These are phyloP conservation scores for Cancer borealis DNA, from an alignment of 2,888 invertebrate genomes.

Conservation along the genomic window DNA sequence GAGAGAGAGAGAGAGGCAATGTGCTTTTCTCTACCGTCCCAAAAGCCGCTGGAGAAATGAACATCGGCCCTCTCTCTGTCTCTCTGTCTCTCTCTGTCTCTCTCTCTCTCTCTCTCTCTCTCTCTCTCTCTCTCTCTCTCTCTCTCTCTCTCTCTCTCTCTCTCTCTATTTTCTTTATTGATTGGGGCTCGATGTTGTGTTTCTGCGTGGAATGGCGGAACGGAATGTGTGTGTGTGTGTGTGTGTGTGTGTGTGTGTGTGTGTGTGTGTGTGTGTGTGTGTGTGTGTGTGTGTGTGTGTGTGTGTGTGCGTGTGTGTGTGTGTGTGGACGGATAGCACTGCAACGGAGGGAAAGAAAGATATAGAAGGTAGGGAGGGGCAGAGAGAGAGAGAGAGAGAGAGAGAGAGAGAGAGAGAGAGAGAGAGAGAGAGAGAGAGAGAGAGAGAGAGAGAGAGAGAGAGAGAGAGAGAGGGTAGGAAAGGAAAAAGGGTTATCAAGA, in stretches of 20 bases:
- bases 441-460: background rate
- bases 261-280: too few species aligned
- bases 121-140: slow-evolving; percentile 39
- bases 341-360: background rate
- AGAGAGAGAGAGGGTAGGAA: background rate
- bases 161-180: background rate
- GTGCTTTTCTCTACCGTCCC: background rate
- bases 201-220: slow-evolving; percentile 28
- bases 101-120: slow-evolving; percentile 43
- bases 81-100: background rate
- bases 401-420: background rate
- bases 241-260: slow-evolving; percentile 27
- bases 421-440: background rate
- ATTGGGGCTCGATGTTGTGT: slow-evolving; percentile 7
- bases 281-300: too few species aligned
- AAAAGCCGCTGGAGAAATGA: background rate
- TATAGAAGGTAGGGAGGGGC: background rate
- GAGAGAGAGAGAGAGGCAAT: background rate
- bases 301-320: too few species aligned
- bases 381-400: background rate
- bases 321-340: background rate
- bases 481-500: background rate
- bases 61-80: too few species aligned
- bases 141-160: slow-evolving; percentile 42
- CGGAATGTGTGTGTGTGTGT: slow-evolving; percentile 14